These are phyloP conservation scores for Pterois miles DNA, from an alignment of 2,797 vertebrate species.

Conservation along the genomic window DNA sequence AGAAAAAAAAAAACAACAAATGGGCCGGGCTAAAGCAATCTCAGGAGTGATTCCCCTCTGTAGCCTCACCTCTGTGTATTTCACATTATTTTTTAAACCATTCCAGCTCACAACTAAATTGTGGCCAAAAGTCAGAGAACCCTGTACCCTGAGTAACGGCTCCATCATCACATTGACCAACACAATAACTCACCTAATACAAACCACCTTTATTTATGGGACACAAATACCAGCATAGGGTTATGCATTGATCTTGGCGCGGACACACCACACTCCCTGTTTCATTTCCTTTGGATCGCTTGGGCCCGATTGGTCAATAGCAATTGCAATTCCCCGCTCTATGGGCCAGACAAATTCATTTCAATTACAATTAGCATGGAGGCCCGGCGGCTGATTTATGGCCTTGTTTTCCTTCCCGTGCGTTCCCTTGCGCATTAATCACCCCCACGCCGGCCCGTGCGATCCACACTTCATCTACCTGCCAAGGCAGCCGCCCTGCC, in stretches of 20 bases:
- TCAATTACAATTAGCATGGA: slow-evolving; percentile 85
- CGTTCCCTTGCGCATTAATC: slow-evolving; percentile 78
- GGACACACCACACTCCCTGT: slow-evolving; percentile 44
- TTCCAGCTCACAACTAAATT: slow-evolving; percentile 30
- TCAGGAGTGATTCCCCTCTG: slow-evolving; percentile 32
- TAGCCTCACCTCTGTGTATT: slow-evolving; percentile 26
- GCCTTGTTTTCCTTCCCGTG: slow-evolving; percentile 79
- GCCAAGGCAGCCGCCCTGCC: slow-evolving; percentile 75
- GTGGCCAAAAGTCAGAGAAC: slow-evolving; percentile 37
- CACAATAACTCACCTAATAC: slow-evolving; percentile 44
- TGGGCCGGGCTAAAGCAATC: slow-evolving; percentile 4
- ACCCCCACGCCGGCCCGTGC: slow-evolving; percentile 68
- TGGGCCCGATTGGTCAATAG: slow-evolving; percentile 74
- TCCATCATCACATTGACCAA: slow-evolving; percentile 26
- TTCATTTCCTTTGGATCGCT: slow-evolving; percentile 70
- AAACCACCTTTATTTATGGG: slow-evolving; percentile 44
- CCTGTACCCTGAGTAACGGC: slow-evolving; percentile 1
- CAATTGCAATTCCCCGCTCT: slow-evolving; percentile 74
- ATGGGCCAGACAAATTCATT: slow-evolving; percentile 80
- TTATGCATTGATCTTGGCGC: slow-evolving; percentile 63
- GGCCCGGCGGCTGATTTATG: slow-evolving; percentile 80
- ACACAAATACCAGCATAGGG: slow-evolving; percentile 29
- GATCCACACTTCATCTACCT: slow-evolving; percentile 84
- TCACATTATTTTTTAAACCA: slow-evolving; percentile 36
- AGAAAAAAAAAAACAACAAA: background rate